A percentile compares a stretch with the other conserved stretches of the same genome.
Conservation (phyloP, 1,140 invertebrate genomes). For the Zaprionus africanus region DNA sequence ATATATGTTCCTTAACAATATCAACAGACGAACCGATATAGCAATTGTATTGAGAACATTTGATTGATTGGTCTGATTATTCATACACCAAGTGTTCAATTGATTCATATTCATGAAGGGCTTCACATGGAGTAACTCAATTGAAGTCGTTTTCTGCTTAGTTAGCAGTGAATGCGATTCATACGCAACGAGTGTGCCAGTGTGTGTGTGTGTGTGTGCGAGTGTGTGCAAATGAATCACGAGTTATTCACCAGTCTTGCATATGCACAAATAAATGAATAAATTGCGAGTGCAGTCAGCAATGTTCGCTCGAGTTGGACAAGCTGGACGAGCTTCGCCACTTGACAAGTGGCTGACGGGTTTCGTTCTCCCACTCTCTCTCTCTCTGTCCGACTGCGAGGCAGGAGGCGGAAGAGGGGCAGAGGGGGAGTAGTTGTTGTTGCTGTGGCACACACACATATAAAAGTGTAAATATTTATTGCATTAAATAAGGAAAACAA, state of each 20-base stretch:
- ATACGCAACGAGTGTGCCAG: not conserved
- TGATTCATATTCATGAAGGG: not conserved
- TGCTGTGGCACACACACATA: slow-evolving; percentile 4
- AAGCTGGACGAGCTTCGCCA: not conserved
- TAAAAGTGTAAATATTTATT: slow-evolving; percentile 76
- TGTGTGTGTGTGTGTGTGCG: not conserved
- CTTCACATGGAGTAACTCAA: not conserved
- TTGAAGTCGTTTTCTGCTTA: not conserved
- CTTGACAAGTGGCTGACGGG: slow-evolving; percentile 16
- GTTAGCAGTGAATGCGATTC: not conserved
- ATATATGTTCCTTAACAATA: too few species aligned
- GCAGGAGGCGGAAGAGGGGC: not conserved
- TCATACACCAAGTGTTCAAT: not conserved
- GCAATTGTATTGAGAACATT: not conserved
- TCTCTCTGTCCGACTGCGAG: not conserved
- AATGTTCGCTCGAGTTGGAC: not conserved
- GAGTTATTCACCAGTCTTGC: slow-evolving; percentile 8
- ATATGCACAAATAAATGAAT: slow-evolving; percentile 11
- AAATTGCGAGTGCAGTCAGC: slow-evolving; percentile 1
- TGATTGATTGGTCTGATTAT: not conserved
- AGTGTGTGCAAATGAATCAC: slow-evolving; percentile 11
- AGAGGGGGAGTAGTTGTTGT: too few species aligned
- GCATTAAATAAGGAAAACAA: slow-evolving; percentile 79
- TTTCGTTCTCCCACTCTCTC: not conserved
- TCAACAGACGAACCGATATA: too few species aligned